These are phyloP conservation scores for Geopemphigus sp. DNA, from an alignment of 1,140 invertebrate genomes.

Conservation along the genomic window DNA sequence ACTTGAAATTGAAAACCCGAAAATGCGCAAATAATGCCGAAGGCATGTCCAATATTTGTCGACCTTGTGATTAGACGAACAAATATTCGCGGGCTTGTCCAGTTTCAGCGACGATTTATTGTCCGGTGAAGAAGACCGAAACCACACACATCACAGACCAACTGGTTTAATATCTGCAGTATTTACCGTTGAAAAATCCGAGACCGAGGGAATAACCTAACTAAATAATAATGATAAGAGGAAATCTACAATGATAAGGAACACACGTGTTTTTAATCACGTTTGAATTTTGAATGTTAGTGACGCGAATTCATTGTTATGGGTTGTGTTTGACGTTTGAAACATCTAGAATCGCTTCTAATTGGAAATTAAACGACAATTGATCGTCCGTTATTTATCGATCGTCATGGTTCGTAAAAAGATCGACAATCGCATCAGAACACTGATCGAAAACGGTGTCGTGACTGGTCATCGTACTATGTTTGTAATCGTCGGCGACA, in stretches of 20 bases:
- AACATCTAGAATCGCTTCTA: not conserved
- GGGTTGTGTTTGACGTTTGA: not conserved
- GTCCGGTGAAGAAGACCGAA: no score
- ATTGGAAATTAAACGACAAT: not conserved
- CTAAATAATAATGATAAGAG: not conserved
- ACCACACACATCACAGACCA: no score
- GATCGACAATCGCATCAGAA: slow-evolving; percentile 92
- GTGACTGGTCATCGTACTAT: slow-evolving; percentile 82
- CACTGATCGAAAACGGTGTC: slow-evolving; percentile 97
- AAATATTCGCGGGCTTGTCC: no score
- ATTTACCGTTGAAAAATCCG: no score
- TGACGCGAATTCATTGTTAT: not conserved
- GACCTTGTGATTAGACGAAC: no score
- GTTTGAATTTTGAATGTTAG: not conserved
- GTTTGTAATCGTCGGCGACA: slow-evolving; percentile 94
- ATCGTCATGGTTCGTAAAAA: slow-evolving; percentile 80
- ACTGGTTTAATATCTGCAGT: no score
- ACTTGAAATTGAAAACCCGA: no score
- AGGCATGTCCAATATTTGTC: no score
- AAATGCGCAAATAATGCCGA: no score
- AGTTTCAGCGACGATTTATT: no score
- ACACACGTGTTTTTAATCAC: not conserved
- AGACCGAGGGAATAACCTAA: not conserved
- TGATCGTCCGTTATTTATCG: not conserved
- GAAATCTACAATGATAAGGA: not conserved